Evolutionary conservation across 2,888 invertebrate genomes (phyloP), one percentile per base, ranked within the genome.

Genomic region (Ptychoptera contaminata): DNA sequence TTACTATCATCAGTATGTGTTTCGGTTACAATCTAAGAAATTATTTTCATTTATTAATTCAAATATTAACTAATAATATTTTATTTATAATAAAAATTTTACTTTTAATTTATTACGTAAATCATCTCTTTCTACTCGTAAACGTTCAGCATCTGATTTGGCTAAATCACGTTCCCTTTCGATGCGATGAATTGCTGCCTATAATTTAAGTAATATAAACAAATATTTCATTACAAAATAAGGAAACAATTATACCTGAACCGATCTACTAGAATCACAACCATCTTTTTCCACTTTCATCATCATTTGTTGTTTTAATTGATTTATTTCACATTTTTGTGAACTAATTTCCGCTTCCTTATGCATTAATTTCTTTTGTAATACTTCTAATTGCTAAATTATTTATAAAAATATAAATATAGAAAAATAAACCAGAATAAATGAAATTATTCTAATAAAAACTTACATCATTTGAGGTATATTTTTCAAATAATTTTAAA

Each of bases 91-190:
- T 3, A 23, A 23, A 23, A 23, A 5, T 23, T 23, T 54, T 58
- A 72, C 71, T 59, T 74, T 67, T 1, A 77, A 61, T 55, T 72
- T 69, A 48, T 74, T 69, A 29, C 72, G 68, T 9, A 79, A 55
- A 1, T 69, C 64, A 53, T 75, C 70, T 35, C 74, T 67, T 58
- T 80, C 79, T 52, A 71, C 69, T 48, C 73, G 71, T n/a, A 77
- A 54, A 32, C 74, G 65, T 46, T 69, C 67, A 9, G 75, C 58
- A 50, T 77, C 77, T 1, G 64, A 63, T 49, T 67, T 67, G 2
- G 71, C 65, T 7, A 67, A 52, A 53, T 78, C 76, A 36, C 73
- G 63, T 58, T 79, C 78, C 3, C 65, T 57, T 50, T 66, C 66
- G 1, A 56, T 52, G 1, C 66, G 57, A 4, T 54, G 49, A 8